These are phyloP conservation scores for Salmo trutta DNA, from an alignment of 2,797 vertebrate species.

Conservation along the genomic window DNA sequence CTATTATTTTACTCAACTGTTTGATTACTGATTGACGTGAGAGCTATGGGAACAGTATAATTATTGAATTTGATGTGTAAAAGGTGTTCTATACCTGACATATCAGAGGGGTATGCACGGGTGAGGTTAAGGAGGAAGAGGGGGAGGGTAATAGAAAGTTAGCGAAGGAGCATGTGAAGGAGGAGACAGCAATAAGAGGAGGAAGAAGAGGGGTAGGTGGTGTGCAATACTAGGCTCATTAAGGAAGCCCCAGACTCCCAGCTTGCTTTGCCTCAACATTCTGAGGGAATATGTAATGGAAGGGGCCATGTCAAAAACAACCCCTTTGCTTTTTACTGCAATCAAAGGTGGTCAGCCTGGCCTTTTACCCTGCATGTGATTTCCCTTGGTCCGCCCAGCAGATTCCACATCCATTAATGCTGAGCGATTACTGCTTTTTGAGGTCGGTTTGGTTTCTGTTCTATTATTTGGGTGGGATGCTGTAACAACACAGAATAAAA, in stretches of 20 bases:
- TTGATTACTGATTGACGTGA: no score
- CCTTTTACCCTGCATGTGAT: neutral
- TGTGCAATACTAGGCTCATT: neutral
- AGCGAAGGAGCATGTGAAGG: neutral
- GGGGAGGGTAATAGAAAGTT: neutral
- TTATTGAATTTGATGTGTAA: no score
- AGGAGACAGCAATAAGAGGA: neutral
- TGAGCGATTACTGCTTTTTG: no score
- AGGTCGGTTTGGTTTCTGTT: no score
- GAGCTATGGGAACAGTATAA: no score
- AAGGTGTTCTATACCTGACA: no score
- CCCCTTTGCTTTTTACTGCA: neutral
- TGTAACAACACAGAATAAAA: no score
- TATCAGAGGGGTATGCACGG: no score
- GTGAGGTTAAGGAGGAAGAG: neutral
- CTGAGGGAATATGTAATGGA: slow-evolving; percentile 22
- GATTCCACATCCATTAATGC: slow-evolving; percentile 5
- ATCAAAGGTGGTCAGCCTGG: neutral
- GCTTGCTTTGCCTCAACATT: neutral
- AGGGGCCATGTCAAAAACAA: neutral
- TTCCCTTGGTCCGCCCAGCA: neutral
- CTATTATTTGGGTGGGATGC: no score
- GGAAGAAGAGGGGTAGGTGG: neutral
- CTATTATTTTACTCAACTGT: no score
- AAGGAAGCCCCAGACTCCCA: slow-evolving; percentile 9